Conservation (phyloP, 2,113 vertebrate genomes). For the Strigops habroptila region DNA sequence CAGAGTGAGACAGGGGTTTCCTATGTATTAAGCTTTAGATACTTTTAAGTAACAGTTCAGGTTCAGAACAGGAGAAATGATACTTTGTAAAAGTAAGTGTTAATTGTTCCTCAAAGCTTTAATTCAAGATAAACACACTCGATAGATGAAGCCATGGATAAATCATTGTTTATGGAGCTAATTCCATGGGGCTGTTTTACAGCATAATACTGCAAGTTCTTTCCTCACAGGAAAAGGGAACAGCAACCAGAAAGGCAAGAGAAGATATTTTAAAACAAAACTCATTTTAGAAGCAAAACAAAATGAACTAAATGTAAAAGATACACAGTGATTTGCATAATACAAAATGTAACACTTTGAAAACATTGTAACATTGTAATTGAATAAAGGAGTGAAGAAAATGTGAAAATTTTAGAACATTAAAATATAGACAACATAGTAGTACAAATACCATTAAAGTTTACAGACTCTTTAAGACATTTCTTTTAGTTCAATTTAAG, state of each 20-base stretch:
- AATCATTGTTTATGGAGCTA: neutral
- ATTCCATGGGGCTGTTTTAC: neutral
- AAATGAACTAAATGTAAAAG: neutral
- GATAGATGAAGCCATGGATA: neutral
- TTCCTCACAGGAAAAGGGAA: neutral
- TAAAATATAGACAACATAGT: neutral
- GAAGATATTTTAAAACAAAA: neutral
- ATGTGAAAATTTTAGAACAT: neutral
- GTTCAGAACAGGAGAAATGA: neutral
- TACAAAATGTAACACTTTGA: neutral
- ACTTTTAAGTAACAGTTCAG: neutral
- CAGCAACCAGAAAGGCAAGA: neutral
- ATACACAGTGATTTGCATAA: neutral
- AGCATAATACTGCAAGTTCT: neutral
- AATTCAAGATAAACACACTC: neutral
- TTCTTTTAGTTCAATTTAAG: neutral
- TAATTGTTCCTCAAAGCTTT: neutral
- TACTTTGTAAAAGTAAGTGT: neutral
- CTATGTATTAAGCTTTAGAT: neutral
- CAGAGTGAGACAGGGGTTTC: neutral
- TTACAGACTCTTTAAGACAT: neutral
- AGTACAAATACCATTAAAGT: neutral
- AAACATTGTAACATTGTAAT: neutral
- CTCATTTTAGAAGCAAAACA: neutral
- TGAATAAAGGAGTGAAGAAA: neutral